Evolutionary conservation across 1,140 invertebrate genomes (phyloP).

Genomic region (Venustaconcha ellipsiformis): DNA sequence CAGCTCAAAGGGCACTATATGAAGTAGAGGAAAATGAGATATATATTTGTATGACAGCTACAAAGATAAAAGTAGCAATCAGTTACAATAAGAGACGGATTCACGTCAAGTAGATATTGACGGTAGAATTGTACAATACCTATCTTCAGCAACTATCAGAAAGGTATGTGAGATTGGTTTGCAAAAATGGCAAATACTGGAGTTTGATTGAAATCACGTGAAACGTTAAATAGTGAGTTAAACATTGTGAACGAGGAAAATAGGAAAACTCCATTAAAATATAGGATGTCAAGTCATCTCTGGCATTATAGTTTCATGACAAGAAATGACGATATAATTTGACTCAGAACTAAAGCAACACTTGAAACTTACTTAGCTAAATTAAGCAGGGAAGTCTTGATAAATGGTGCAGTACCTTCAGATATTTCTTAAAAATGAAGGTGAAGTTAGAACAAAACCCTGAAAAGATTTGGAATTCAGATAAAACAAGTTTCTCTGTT

Average conservation of each 20-base stretch:
- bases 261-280: constrained; percentile 6
- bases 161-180: constrained; percentile 31
- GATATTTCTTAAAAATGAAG: no score
- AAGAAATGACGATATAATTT: constrained; percentile 12
- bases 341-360: constrained; percentile 1
- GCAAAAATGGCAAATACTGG: constrained; percentile 27
- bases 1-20: no score
- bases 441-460: no score
- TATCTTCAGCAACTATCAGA: constrained; percentile 26
- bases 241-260: constrained; percentile 27
- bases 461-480: constrained; percentile 19
- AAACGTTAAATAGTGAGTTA: constrained; percentile 32
- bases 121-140: constrained; percentile 19
- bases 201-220: constrained; percentile 24
- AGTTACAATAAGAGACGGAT: no score
- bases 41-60: no score
- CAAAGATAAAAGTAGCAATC: no score
- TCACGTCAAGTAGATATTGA: no score
- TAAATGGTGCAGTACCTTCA: no score
- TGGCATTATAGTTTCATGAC: constrained; percentile 13
- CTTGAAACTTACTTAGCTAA: constrained; percentile 13
- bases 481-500: constrained; percentile 14
- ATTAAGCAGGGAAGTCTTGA: no score
- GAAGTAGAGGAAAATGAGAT: no score
- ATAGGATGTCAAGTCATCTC: neutral